A percentile compares a stretch with the other conserved stretches of the same genome.
Conservation (phyloP, 2,113 vertebrate species). For the Antennarius striatus region DNA sequence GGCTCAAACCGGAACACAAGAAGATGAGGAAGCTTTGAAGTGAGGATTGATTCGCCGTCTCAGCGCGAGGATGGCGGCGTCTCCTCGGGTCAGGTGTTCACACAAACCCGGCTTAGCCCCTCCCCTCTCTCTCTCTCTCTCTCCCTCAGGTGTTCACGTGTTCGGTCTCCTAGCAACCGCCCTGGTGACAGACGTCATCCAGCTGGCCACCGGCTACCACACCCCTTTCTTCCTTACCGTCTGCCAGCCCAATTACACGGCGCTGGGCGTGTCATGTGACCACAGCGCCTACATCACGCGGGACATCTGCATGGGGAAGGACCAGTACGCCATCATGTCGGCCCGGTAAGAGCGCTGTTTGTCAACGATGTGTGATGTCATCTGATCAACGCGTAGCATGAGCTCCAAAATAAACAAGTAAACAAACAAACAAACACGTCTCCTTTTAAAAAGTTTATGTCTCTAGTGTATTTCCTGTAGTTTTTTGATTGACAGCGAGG, state of each 20-base stretch:
- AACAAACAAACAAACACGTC: no score
- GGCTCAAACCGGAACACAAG: no score
- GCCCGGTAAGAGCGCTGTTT: constrained; percentile 75
- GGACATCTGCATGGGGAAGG: constrained; percentile 92
- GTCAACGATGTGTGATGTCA: no score
- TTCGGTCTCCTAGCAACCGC: constrained; percentile 96
- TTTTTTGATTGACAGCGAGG: no score
- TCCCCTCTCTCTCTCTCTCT: constrained; percentile 11
- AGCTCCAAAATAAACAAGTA: no score
- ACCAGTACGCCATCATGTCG: constrained; percentile 91
- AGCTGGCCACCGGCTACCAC: constrained; percentile 95
- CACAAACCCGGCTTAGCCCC: not conserved
- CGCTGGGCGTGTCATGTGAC: constrained; percentile 90
- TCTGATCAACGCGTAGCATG: no score
- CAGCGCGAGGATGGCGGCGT: no score
- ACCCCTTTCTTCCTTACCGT: constrained; percentile 97
- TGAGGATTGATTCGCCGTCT: no score
- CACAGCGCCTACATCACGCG: constrained; percentile 92
- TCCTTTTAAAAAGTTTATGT: no score
- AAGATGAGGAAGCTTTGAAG: no score
- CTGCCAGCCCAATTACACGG: constrained; percentile 96
- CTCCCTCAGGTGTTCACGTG: constrained; percentile 89
- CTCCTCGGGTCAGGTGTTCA: no score
- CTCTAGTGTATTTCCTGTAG: no score
- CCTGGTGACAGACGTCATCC: constrained; percentile 94